Evolutionary conservation across 30 jellyfish, hydroid and myxozoan genomes (phyloP).

Genomic region (Aurelia coerulea): DNA sequence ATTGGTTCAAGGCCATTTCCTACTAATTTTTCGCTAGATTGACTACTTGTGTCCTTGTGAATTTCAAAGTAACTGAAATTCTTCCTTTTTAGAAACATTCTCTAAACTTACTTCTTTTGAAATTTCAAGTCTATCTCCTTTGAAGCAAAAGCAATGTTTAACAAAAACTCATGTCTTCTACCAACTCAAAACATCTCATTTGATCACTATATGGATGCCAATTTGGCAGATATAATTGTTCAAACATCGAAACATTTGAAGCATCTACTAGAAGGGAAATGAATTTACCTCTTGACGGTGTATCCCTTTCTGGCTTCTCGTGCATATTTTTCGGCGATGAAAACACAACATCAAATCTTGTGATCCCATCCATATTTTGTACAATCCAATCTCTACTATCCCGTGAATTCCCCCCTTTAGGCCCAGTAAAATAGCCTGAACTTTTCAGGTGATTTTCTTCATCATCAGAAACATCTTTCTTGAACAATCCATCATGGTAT

Average conservation of each 20-base stretch:
- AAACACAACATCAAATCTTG: constrained; percentile 78
- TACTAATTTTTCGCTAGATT: no score
- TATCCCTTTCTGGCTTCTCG: constrained; percentile 30
- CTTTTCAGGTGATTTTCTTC: background rate
- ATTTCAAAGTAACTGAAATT: no score
- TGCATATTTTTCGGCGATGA: constrained; percentile 43
- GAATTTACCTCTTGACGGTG: constrained; percentile 9
- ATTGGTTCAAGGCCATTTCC: no score
- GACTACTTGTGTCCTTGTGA: no score
- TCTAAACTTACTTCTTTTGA: no score
- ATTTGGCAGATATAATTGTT: no score
- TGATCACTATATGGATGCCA: no score
- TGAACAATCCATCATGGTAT: background rate
- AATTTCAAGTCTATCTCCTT: no score
- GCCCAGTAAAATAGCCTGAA: background rate
- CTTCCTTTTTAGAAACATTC: no score
- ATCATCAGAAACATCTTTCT: constrained; percentile 3
- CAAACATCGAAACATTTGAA: background rate
- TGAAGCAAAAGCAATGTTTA: no score
- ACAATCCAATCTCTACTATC: constrained; percentile 57
- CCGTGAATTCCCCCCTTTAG: constrained; percentile 5
- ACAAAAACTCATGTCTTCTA: no score
- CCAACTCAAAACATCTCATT: no score
- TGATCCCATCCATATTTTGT: constrained; percentile 65
- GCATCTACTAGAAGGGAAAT: background rate